Evolutionary conservation across 2,113 vertebrate species (phyloP), one percentile per base, ranked within the genome.

Genomic region (Peucedramus taeniatus): DNA sequence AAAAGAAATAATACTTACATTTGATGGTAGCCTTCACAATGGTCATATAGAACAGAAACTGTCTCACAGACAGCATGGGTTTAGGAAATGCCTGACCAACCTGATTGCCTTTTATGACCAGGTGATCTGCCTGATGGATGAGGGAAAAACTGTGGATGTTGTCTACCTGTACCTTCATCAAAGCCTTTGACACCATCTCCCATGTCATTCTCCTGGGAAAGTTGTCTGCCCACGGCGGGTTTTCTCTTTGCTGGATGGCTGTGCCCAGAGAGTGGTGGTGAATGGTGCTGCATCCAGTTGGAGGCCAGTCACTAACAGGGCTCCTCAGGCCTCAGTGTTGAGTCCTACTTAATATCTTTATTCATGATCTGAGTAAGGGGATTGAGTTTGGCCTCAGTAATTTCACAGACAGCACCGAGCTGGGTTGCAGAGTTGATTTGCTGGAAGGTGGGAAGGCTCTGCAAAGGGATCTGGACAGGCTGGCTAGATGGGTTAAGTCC

Each of bases 21-120:
- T 74, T 81, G n/a, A 26, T 49, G 51, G 9, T 35, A 70, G 18
- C 16, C 44, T 35, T 40, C 6, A 30, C 14, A 59, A 6, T 30
- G 40, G 7, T 26, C 27, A 5, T 57, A 35, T 2, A 42, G 33
- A 68, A 31, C 24, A 23, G 35, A 92, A 94, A 2, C 15, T 3
- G 14, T 64, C 13, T 51, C 26, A 50, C 2, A 64, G 15, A 14
- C 27, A 47, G 3, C 9, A 26, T 0, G 0, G 24, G 2, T 69
- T 68, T 47, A 47, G n/a, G 14, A 35, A 83, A 61, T 24, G 18
- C 20, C 69, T 68, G 28, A 45, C 11, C 39, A 60, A 13, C 11
- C 20, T 66, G 20, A 17, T n/a, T 9, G 53, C 24, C 13, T 68
- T 53, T 53, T 39, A 51, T 75, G 23, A 30, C 19, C 13, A 16